Base-by-base conservation (phyloP, 2,797 vertebrate genomes). In the Aselliscus stoliczkanus region DNA sequence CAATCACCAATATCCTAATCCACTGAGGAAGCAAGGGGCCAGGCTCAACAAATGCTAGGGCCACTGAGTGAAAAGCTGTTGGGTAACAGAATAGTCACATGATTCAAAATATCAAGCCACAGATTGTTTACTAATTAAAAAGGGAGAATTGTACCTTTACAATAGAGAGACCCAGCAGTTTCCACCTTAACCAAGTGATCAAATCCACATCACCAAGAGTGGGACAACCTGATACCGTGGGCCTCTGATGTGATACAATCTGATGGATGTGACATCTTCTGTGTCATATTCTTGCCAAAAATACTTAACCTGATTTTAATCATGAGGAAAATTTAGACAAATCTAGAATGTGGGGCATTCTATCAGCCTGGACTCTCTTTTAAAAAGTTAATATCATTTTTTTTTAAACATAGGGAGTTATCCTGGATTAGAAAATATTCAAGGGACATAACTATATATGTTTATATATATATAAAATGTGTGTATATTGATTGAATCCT, bases 271-370 rank as follows among this genome's bases (percentile, higher is more conserved):
- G 5, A 14, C 83, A 27, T 81, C 94, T 69, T 92, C 96, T 75
- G 90, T 75, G 94, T 91, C 92, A 92, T 88, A 67, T 70, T 94
- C 95, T 85, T 89, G 94, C 97, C 97, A 95, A 97, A 97, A 97
- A 97, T 97, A 97, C 82, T 93, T 97, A 97, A 96, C 97, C 97
- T 97, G 60, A 89, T 97, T 97, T 97, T 96, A 96, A 95, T 96
- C 92, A 95, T 70, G 84, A 97, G 96, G 96, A 96, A 92, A 90
- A 90, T 96, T 97, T 93, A 96, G 95, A 97, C 85, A 88, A 54
- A 95, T 93, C 97, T 91, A 94, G 94, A 96, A 97, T 97, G 94
- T 97, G 97, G 97, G 96, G n/a, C 97, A 90, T 95, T 94, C 85
- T 67, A 80, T 21, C 62, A 80, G 73, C 77, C 95, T 92, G 50